Evolutionary conservation across 2,113 vertebrate species (phyloP).

Genomic region (Alaudala cheleensis): DNA sequence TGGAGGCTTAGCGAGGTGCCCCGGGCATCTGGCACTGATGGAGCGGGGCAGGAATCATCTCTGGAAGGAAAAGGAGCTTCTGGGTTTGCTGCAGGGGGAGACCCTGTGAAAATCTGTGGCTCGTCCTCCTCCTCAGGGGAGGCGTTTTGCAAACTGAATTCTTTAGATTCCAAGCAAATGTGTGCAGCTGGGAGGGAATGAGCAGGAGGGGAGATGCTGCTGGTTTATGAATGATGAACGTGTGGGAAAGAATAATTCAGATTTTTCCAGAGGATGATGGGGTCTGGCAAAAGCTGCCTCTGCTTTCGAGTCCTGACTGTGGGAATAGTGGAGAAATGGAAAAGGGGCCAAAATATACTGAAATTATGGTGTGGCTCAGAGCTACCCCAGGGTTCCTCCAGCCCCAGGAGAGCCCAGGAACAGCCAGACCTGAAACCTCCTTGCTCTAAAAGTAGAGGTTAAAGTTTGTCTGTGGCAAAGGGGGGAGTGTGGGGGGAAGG

Average conservation of each 20-base stretch:
- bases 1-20: not conserved
- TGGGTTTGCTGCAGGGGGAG: not conserved
- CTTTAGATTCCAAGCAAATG: not conserved
- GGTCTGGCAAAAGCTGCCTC: not conserved
- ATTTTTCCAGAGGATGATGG: not conserved
- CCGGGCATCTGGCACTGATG: not conserved
- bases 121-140: not conserved
- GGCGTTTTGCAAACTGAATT: fast-evolving
- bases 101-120: not conserved
- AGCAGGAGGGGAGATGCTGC: not conserved
- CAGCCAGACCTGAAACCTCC: not conserved
- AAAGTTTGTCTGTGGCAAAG: not conserved
- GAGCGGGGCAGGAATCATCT: not conserved
- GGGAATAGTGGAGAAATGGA: not conserved
- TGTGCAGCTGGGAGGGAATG: not conserved
- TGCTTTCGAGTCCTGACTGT: fast-evolving
- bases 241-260: not conserved
- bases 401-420: not conserved
- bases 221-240: not conserved
- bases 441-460: not conserved
- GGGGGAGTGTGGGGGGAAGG: too few species aligned
- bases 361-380: not conserved
- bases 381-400: not conserved
- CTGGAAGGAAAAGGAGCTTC: not conserved
- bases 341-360: not conserved